Percentiles rank a stretch among this genome's conserved stretches.
These are phyloP conservation scores for Poecile atricapillus DNA, from an alignment of 2,113 vertebrate genomes.

Conservation along the genomic window DNA sequence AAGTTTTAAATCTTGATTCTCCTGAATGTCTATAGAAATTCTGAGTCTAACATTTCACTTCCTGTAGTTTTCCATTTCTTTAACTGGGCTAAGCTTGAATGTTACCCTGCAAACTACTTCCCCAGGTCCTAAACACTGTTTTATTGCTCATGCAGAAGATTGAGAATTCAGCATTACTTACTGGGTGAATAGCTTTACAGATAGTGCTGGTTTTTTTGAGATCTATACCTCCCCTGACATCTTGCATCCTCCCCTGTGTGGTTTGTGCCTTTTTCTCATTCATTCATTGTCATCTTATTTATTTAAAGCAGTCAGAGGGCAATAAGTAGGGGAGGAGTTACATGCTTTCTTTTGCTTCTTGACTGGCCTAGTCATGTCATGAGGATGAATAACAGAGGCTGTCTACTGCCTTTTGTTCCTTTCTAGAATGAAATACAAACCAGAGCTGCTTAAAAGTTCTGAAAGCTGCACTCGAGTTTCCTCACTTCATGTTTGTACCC, in stretches of 20 bases:
- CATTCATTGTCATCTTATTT: background rate
- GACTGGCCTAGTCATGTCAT: constrained; percentile 4
- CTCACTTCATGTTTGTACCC: constrained; percentile 8
- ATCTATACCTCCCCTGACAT: background rate
- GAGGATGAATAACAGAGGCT: constrained; percentile 44
- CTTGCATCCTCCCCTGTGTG: background rate
- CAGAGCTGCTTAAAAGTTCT: constrained; percentile 30
- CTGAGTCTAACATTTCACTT: background rate
- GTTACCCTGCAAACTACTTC: background rate
- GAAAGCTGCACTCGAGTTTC: background rate
- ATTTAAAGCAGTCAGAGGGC: background rate
- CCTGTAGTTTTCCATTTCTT: background rate
- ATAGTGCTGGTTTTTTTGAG: background rate
- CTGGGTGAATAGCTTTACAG: background rate
- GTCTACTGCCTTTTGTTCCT: constrained; percentile 24
- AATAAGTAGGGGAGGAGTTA: constrained; percentile 4
- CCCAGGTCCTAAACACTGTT: background rate
- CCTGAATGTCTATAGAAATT: background rate
- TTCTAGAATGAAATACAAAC: constrained; percentile 31
- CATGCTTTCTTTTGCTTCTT: background rate
- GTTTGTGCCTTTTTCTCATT: background rate
- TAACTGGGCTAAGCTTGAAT: background rate
- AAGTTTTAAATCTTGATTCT: background rate
- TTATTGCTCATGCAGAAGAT: background rate
- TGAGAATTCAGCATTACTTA: background rate